phyloP scores from a whole-genome alignment of 2,797 vertebrate species.

The Aselliscus stoliczkanus region DNA sequence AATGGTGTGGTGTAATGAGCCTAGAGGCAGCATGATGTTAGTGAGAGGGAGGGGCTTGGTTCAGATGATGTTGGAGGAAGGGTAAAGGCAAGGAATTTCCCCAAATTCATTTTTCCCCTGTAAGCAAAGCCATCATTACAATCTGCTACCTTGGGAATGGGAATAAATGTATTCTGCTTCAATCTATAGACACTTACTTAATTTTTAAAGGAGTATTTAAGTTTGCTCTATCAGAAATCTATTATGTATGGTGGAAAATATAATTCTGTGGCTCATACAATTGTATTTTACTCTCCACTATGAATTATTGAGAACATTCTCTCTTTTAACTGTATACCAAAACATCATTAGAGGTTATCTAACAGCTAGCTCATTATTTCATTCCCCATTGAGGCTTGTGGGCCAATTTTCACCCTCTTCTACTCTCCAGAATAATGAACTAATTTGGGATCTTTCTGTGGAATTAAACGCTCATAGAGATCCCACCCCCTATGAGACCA shows the following conservation, averaged over 20 bases:
- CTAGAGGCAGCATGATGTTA: background rate
- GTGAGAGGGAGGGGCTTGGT: background rate
- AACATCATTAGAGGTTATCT: conserved; percentile 69
- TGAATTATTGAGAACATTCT: conserved; percentile 58
- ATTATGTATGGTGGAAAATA: conserved; percentile 6
- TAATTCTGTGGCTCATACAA: background rate
- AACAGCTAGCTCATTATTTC: conserved; percentile 77
- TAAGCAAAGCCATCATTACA: background rate
- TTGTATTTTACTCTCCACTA: conserved; percentile 59
- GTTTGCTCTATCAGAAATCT: conserved; percentile 41
- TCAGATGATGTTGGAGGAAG: background rate
- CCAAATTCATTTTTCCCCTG: background rate
- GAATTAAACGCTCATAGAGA: conserved; percentile 79
- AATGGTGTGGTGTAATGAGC: background rate
- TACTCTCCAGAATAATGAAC: conserved; percentile 76
- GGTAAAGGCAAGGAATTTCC: background rate
- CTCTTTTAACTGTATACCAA: conserved; percentile 57
- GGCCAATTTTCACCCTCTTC: conserved; percentile 79
- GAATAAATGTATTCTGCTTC: conserved; percentile 22
- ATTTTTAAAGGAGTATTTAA: conserved; percentile 27
- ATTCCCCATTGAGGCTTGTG: conserved; percentile 68
- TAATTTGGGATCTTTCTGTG: conserved; percentile 77
- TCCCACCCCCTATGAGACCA: conserved; percentile 73
- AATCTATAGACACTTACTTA: background rate
- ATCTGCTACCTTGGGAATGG: background rate